Base-by-base conservation (phyloP, 1,140 invertebrate species). In the Varroa destructor region DNA sequence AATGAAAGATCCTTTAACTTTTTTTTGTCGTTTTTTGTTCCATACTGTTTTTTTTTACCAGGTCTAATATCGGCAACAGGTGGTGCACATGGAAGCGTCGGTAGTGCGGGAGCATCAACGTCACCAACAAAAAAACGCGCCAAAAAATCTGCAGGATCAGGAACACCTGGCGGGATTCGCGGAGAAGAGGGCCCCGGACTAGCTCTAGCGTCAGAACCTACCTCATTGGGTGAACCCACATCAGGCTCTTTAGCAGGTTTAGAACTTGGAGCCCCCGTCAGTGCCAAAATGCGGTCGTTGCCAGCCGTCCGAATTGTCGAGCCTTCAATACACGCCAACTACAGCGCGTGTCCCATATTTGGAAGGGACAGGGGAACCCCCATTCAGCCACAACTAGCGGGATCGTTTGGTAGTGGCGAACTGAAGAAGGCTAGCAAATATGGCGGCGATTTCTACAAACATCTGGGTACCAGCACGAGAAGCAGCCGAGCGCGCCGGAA, bases 271-370 rank as follows among this genome's bases (percentile, higher is more conserved):
- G 46, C 46, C 4, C 46, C 46, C 46, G 46, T 51, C 67, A 70
- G 67, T 43, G 25, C 83, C 40, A 91, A 95, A 77, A 79, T 97
- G 55, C 82, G 89, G 43, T 85, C 87, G 73, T 83, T 96, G 75
- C 90, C 89, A 14, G 84, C 88, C 6, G 86, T 97, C 81, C 84
- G 86, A 73, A 88, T 97, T 56, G 84, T 90, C 73, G 93, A 97
- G 79, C 93, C 94, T 14, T 81, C 87, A 72, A 82, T 97, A 10
- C 86, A 87, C 67, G 86, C 87, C 64, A 92, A 91, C 77, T 90
- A 87, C 77, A 86, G 85, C 61, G 86, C 88, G 6, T 88, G 89
- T 78, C 85, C 89, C 1, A 81, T 90, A 43, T 90, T 86, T 81
- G 91, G 91, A 4, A 84, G 85, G 56, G 43, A 43, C 46, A 43